Percentiles rank a stretch among this genome's conserved stretches.
phyloP scores from a whole-genome alignment of 2,888 invertebrate species.

The Subacronicta megacephala region DNA sequence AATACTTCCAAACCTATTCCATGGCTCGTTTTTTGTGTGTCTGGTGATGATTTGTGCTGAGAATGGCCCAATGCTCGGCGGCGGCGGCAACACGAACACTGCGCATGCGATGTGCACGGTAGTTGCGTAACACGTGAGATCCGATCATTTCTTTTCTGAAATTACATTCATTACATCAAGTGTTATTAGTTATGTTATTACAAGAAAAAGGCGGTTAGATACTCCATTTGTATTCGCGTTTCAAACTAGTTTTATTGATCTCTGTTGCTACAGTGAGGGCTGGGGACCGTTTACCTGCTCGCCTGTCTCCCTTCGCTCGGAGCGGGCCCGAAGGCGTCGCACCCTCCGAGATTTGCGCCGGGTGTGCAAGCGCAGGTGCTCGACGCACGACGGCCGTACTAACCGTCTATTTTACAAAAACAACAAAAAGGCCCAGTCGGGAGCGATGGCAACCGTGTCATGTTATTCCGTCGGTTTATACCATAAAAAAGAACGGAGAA shows the following conservation, averaged over 20 bases:
- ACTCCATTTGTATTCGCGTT: slow-evolving; percentile 43
- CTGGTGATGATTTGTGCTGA: slow-evolving; percentile 73
- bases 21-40: slow-evolving; percentile 73
- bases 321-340: slow-evolving; percentile 64
- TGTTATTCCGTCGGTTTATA: slow-evolving; percentile 73
- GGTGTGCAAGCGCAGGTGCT: slow-evolving; percentile 85
- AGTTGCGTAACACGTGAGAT: slow-evolving; percentile 64
- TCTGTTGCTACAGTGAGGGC: slow-evolving; percentile 58
- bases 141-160: slow-evolving; percentile 57
- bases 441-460: slow-evolving; percentile 69
- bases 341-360: slow-evolving; percentile 86
- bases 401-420: slow-evolving; percentile 78
- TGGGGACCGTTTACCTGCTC: slow-evolving; percentile 83
- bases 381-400: slow-evolving; percentile 75
- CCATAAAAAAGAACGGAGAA: slow-evolving; percentile 81
- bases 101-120: slow-evolving; percentile 60
- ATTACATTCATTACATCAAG: slow-evolving; percentile 64
- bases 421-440: slow-evolving; percentile 64
- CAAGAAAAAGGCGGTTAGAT: slow-evolving; percentile 27
- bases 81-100: slow-evolving; percentile 55
- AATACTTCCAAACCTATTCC: slow-evolving; percentile 75
- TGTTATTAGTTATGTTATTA: slow-evolving; percentile 43
- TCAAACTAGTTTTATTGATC: slow-evolving; percentile 66
- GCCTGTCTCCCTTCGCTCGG: slow-evolving; percentile 63
- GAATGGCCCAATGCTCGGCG: slow-evolving; percentile 58